Percentiles rank a stretch among this genome's conserved stretches.
These are phyloP conservation scores for Bos taurus DNA, from an alignment of 2,113 vertebrate genomes.

Conservation along the genomic window ARS-UCD2.0 NW_020192292.1:2904501-2905000, in stretches of 20 bases:
- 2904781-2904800: neutral
- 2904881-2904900: neutral
- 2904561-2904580: neutral
- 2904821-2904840: neutral
- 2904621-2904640: neutral
- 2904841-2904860: neutral
- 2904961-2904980: neutral
- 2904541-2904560: neutral
- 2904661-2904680: neutral
- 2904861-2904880: neutral
- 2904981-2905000: neutral
- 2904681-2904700: neutral
- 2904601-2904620: neutral
- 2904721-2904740: slow-evolving; percentile 11
- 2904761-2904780: neutral
- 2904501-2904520: neutral
- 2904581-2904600: neutral
- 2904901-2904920: neutral
- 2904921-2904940: neutral
- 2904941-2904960: neutral
- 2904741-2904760: neutral
- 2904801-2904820: neutral
- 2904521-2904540: neutral
- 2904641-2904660: neutral
- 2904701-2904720: neutral